Base-by-base conservation (phyloP, 2,113 vertebrate genomes). In the Ahaetulla prasina region DNA sequence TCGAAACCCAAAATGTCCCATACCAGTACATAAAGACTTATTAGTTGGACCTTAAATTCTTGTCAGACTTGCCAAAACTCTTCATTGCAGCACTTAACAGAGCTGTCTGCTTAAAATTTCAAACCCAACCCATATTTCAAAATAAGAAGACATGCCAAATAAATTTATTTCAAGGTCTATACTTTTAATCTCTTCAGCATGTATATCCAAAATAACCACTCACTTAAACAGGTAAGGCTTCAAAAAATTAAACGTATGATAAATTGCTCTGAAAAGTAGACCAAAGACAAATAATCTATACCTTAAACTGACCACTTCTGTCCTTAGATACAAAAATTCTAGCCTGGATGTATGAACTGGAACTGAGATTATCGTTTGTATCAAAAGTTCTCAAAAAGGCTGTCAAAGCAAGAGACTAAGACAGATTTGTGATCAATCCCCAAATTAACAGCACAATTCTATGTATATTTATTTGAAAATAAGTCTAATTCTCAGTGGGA, bases 241-340 rank as follows among this genome's bases (percentile, higher is more conserved):
- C n/a, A 92, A 80, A 35, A 43, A 92, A 52, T 14, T 91, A 23
- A 27, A 94, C 93, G 93, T 3, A 45, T 20, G 88, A 92, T 14
- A 95, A 0, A 88, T 85, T 35, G 60, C 93, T 93, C 93, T 95
- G 95, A 87, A 95, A 92, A 86, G 63, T 3, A 89, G 45, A 14
- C 68, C 68, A 93, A 90, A 95, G 95, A 97, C 88, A 30, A 35
- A 91, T 95, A 87, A 30, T 93, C 91, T 84, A 74, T 50, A 92
- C 50, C 85, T 91, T 80, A 94, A 94, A 43, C 35, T 80, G 74
- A 39, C 35, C 35, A 80, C 74, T 20, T 80, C 35, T 80, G 7
- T 87, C 9, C 55, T 93, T 47, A 85, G 20, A 84, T 9, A 55
- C 25, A n/a, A 85, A 93, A 91, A 94, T 63, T 55, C 68, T 74